Base-by-base conservation (phyloP, 2,888 invertebrate species). In the Andrena bicolor region DNA sequence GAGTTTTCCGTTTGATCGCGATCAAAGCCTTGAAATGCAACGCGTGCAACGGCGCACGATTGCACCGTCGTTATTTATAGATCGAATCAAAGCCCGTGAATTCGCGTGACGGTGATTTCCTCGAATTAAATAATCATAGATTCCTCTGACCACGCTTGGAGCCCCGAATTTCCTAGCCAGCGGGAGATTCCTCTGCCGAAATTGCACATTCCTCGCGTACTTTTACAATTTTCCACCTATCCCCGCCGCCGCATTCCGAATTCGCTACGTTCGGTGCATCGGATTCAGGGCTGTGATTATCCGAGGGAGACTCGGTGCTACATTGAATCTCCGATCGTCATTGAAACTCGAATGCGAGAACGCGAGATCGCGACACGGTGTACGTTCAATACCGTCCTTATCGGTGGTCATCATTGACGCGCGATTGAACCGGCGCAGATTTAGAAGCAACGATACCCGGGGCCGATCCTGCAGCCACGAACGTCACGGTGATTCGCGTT, bases 91-190 rank as follows among this genome's bases (percentile, higher is more conserved):
- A 53, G n/a, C n/a, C n/a, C n/a, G 5, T 2, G 26, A 48, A 63
- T 71, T n/a, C 20, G 8, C 28, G 32, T 13, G 61, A 49, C 56
- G 72, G 69, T 58, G 51, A 69, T 73, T 68, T 68, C 70, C 81
- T 49, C 26, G 65, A 74, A 81, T 73, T 60, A 74, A 80, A 72
- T 68, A 80, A 81, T 81, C 81, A 60, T 48, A 69, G 64, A 80
- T 73, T 64, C 64, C 8, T 20, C 1, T 2, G 30, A n/a, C 0
- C 51, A 64, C 26, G 30, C 53, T 16, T 16, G 53, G 13, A 35
- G 26, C 41, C 30, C n/a, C 48, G 63, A 20, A 69, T 64, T 69
- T 49, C 13, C 51, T 10, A 23, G 53, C 35, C 41, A 16, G 13
- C 66, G 68, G 56, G 53, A 7, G 20, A 53, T 53, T 68, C 63